Evolutionary conservation across 2,113 vertebrate genomes (phyloP).

Genomic region (Carassius carassius): DNA sequence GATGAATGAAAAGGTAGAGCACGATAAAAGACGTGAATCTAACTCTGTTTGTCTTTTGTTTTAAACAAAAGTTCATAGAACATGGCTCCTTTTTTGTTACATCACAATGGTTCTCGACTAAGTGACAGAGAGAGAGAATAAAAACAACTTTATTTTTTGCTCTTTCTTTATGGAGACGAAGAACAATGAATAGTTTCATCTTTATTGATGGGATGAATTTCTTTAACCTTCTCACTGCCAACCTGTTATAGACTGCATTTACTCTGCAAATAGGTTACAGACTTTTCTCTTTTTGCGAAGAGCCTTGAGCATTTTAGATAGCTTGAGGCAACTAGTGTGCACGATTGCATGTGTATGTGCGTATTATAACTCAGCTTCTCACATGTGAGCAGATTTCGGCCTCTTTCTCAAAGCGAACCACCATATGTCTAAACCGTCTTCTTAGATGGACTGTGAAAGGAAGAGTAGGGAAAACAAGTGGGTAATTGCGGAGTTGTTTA

Average conservation of each 20-base stretch:
- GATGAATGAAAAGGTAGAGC: slow-evolving; percentile 34
- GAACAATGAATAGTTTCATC: slow-evolving; percentile 68
- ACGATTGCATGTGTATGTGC: not conserved
- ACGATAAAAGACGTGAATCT: slow-evolving; percentile 56
- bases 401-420: slow-evolving; percentile 62
- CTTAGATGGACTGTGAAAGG: slow-evolving; percentile 8
- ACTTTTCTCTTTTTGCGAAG: slow-evolving; percentile 45
- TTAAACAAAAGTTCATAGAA: slow-evolving; percentile 68
- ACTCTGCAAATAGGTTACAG: slow-evolving; percentile 67
- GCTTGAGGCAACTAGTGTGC: not conserved
- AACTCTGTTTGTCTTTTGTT: slow-evolving; percentile 66
- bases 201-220: slow-evolving; percentile 42
- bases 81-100: slow-evolving; percentile 65
- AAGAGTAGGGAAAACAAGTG: slow-evolving; percentile 29
- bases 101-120: slow-evolving; percentile 48
- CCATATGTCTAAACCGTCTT: slow-evolving; percentile 60
- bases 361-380: slow-evolving; percentile 15
- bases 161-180: slow-evolving; percentile 56
- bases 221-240: slow-evolving; percentile 58
- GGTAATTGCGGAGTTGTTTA: slow-evolving; percentile 51
- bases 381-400: slow-evolving; percentile 57
- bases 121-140: slow-evolving; percentile 44
- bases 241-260: slow-evolving; percentile 64
- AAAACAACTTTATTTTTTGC: slow-evolving; percentile 31
- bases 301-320: not conserved